Percentiles rank a stretch among this genome's conserved stretches.
Conservation (phyloP, 2,888 invertebrate species). For the Caenorhabditis sulstoni region DNA sequence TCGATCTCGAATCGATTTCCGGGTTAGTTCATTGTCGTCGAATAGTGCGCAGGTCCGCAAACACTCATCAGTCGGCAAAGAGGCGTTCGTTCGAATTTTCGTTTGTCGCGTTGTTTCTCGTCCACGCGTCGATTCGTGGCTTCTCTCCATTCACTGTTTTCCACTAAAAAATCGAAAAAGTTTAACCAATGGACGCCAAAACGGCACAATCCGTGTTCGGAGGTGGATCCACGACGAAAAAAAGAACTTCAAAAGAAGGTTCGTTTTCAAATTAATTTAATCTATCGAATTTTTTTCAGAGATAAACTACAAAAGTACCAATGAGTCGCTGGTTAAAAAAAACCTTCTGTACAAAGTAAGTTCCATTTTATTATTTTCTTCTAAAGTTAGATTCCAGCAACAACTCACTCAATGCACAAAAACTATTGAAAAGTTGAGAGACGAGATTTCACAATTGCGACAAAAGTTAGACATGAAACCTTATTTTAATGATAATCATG, state of each 20-base stretch:
- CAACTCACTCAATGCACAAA: conserved; percentile 40
- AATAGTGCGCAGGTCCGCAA: neutral
- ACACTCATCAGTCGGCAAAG: neutral
- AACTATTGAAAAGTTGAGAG: conserved; percentile 41
- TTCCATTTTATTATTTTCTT: neutral
- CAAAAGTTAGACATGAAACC: conserved; percentile 16
- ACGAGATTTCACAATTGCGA: conserved; percentile 36
- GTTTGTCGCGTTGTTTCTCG: neutral
- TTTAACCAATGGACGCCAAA: conserved; percentile 35
- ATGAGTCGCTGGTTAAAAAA: conserved; percentile 33
- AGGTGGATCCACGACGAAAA: conserved; percentile 7
- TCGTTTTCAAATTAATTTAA: neutral
- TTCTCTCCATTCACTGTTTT: neutral
- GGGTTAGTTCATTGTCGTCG: neutral
- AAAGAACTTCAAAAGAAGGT: conserved; percentile 29
- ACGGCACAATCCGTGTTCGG: conserved; percentile 39
- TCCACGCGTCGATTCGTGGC: neutral
- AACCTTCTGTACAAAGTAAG: conserved; percentile 34
- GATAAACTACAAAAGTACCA: conserved; percentile 26
- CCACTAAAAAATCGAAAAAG: no score
- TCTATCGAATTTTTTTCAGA: conserved; percentile 3
- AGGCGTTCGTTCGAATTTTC: neutral
- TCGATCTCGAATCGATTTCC: neutral
- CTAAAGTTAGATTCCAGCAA: conserved; percentile 13
- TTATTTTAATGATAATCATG: neutral